These are phyloP conservation scores for Macaca mulatta DNA, from an alignment of 2,113 vertebrate species.

Conservation along the genomic window DNA sequence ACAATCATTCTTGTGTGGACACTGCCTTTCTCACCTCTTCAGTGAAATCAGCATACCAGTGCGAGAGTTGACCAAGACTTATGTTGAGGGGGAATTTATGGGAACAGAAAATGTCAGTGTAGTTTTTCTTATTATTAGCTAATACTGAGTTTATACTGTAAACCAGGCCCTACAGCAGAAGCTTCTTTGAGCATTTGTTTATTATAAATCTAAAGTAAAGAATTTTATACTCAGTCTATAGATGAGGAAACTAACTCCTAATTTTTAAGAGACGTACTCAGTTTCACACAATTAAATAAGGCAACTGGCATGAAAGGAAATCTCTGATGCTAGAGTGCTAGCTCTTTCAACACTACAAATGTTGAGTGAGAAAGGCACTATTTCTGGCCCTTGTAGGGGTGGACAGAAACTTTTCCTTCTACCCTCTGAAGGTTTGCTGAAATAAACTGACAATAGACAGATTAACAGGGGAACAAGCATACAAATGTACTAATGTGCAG, in stretches of 20 bases:
- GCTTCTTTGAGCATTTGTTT: neutral
- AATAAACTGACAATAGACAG: neutral
- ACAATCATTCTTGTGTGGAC: neutral
- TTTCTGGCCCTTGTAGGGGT: neutral
- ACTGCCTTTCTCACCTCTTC: neutral
- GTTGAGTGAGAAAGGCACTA: neutral
- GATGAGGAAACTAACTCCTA: neutral
- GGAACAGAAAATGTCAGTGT: neutral
- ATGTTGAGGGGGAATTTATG: neutral
- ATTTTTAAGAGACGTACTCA: neutral
- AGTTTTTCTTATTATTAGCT: neutral
- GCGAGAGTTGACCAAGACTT: neutral
- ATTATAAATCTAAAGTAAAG: neutral
- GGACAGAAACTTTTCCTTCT: neutral
- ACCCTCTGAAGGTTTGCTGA: neutral
- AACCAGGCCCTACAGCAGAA: neutral
- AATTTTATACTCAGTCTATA: conserved; percentile 1
- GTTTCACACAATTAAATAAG: neutral
- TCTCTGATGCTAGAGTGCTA: neutral
- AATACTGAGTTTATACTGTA: neutral
- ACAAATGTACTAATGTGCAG: neutral
- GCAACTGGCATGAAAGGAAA: neutral
- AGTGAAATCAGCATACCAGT: neutral
- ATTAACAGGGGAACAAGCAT: neutral
- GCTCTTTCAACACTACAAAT: neutral